Percentiles rank a stretch among this genome's conserved stretches.
Conservation (phyloP, 2,797 vertebrate genomes). For the Coluber constrictor region DNA sequence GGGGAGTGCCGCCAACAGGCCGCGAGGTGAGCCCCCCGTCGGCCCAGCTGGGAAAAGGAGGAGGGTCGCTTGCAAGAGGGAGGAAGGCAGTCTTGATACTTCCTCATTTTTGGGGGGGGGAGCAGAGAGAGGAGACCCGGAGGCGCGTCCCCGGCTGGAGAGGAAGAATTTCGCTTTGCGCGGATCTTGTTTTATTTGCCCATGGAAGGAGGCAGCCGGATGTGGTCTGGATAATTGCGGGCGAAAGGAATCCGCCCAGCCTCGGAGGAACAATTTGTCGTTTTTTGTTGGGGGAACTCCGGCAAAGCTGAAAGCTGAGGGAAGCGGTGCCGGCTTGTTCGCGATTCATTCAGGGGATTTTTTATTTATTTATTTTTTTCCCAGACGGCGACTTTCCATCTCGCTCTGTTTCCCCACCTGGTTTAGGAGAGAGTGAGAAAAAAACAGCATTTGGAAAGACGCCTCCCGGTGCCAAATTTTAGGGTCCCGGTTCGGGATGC, state of each 20-base stretch:
- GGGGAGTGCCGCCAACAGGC: slow-evolving; percentile 78
- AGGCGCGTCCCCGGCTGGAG: not conserved
- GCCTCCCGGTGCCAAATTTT: not conserved
- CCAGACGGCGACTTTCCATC: not conserved
- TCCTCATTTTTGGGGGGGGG: no score
- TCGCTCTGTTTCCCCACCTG: not conserved
- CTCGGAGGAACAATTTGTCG: not conserved
- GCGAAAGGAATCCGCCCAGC: not conserved
- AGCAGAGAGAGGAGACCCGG: not conserved
- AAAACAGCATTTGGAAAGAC: not conserved
- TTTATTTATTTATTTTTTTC: no score
- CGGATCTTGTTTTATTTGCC: not conserved
- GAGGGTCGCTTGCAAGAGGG: not conserved
- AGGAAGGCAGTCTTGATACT: not conserved
- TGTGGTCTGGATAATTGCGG: not conserved
- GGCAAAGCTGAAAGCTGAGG: not conserved
- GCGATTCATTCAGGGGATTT: not conserved
- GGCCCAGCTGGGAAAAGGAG: rapidly evolving
- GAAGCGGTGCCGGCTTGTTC: not conserved
- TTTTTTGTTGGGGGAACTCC: not conserved
- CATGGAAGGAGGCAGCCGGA: not conserved
- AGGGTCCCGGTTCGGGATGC: not conserved
- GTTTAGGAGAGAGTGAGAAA: not conserved
- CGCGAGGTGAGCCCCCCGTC: slow-evolving; percentile 59
- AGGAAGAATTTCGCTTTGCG: not conserved